These are phyloP conservation scores for Sebastolobus alascanus DNA, from an alignment of 2,797 vertebrate genomes.

Conservation along the genomic window DNA sequence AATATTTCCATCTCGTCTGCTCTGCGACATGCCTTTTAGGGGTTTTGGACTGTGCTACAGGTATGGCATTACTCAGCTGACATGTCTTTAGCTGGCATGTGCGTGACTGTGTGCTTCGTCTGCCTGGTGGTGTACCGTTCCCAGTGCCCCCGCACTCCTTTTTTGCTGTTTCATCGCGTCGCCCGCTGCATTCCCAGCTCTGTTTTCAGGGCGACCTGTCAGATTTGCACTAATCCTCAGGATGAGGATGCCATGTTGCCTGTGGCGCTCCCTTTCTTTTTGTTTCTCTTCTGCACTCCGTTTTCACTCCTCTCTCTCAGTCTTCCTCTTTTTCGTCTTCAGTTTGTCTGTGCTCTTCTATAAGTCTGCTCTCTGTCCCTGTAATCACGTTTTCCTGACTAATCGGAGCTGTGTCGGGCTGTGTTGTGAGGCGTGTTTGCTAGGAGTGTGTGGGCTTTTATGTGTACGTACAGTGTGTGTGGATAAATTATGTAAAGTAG, in stretches of 20 bases:
- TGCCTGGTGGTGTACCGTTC: conserved; percentile 22
- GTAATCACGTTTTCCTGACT: conserved; percentile 68
- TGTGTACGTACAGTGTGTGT: conserved; percentile 13
- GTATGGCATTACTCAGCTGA: conserved; percentile 1
- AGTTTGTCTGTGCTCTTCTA: conserved; percentile 10
- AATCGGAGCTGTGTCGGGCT: conserved; percentile 45
- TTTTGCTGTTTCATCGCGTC: conserved; percentile 30
- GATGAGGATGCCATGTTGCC: conserved; percentile 50
- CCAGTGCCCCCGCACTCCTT: conserved; percentile 19
- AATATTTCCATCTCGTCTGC: background rate
- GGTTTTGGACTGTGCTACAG: conserved; percentile 21
- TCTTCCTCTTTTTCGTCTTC: conserved; percentile 3
- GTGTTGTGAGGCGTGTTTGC: background rate
- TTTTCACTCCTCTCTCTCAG: conserved; percentile 7
- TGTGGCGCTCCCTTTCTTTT: conserved; percentile 17
- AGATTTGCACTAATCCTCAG: conserved; percentile 72
- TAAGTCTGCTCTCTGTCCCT: conserved; percentile 21
- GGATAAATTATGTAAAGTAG: background rate
- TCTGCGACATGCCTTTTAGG: conserved; percentile 3
- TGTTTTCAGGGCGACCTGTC: conserved; percentile 71
- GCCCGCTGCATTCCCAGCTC: conserved; percentile 41
- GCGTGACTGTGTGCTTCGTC: conserved; percentile 1
- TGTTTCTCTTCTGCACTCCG: conserved; percentile 4
- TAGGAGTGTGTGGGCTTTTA: background rate
- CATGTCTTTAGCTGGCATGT: conserved; percentile 16